A percentile compares a stretch with the other conserved stretches of the same genome.
These are phyloP conservation scores for Hymenochirus boettgeri DNA, from an alignment of 2,113 vertebrate species.

Conservation along the genomic window DNA sequence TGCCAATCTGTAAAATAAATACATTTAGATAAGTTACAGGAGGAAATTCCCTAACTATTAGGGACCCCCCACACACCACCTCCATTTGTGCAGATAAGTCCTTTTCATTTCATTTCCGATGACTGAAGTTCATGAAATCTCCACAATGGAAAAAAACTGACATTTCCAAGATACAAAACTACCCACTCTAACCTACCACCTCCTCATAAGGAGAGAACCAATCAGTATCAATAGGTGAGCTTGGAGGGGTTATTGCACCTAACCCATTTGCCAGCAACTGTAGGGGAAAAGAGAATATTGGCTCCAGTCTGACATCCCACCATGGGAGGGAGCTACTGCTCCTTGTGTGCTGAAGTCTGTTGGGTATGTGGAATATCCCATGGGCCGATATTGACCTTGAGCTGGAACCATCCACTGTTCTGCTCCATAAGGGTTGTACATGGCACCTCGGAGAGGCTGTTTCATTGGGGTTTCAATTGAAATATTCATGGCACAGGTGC, in stretches of 20 bases:
- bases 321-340: conserved; percentile 68
- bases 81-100: too few relatives aligned
- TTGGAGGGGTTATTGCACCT: neutral
- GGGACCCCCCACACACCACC: too few relatives aligned
- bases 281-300: conserved; percentile 85
- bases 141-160: neutral
- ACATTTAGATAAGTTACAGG: too few relatives aligned
- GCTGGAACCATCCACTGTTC: conserved; percentile 77
- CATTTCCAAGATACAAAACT: neutral
- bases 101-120: too few relatives aligned
- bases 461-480: conserved; percentile 64
- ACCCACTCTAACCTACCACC: too few relatives aligned
- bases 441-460: conserved; percentile 59
- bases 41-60: neutral
- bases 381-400: conserved; percentile 66
- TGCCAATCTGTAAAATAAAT: neutral
- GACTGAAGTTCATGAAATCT: too few relatives aligned
- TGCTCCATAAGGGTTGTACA: conserved; percentile 66
- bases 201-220: too few relatives aligned
- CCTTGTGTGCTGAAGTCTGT: conserved; percentile 72
- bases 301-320: conserved; percentile 78
- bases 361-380: conserved; percentile 58
- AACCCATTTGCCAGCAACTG: conserved; percentile 73
- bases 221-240: neutral
- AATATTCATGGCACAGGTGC: conserved; percentile 68